Base-by-base conservation (phyloP, 37 sponge, comb jelly and placozoan species). In the Mnemiopsis leidyi region DNA sequence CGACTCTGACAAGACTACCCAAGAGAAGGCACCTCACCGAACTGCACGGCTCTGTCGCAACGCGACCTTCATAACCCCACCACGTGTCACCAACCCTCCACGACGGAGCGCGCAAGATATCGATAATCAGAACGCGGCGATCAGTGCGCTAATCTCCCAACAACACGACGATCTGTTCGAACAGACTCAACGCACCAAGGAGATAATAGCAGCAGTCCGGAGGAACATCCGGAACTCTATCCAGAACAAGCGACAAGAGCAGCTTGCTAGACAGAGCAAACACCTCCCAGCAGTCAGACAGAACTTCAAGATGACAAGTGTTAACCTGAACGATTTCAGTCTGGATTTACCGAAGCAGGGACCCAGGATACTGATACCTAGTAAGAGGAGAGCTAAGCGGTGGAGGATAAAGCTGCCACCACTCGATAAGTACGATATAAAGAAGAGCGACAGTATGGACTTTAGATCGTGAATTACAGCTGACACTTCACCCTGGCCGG, bases 331-430 rank as follows among this genome's bases (percentile, higher is more conserved):
- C 73, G 73, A 69, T 1, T 25, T 25, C 2, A 69, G 23, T 25
- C 3, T 16, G 1, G 73, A 69, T 69, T 25, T 69, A 1, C 73
- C 73, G 24, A 25, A 21, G 73, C 73, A 25, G 73, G 2, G 29
- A 28, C 28, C 28, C n/a, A 25, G 73, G 29, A 69, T 69, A 23
- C 24, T 25, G 73, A 3, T 25, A 25, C 28, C 73, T 3, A 69
- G 73, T 25, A 69, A 69, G 73, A 21, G 73, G n/a, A 5, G 73
- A 25, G 73, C 73, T 21, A 69, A 69, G 73, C 9, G 73, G 73
- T 69, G 73, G 73, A 21, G 73, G 24, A 69, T 69, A 21, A 69
- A 69, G n/a, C 73, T 69, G 73, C 73, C 73, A 3, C 73, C 73
- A 25, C 73, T 69, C 24, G 73, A 69, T 20, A 21, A 69, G 21